Evolutionary conservation across 2,888 invertebrate species (phyloP), one percentile per base, ranked within the genome.

Genomic region (Dinocampus coccinellae): DNA sequence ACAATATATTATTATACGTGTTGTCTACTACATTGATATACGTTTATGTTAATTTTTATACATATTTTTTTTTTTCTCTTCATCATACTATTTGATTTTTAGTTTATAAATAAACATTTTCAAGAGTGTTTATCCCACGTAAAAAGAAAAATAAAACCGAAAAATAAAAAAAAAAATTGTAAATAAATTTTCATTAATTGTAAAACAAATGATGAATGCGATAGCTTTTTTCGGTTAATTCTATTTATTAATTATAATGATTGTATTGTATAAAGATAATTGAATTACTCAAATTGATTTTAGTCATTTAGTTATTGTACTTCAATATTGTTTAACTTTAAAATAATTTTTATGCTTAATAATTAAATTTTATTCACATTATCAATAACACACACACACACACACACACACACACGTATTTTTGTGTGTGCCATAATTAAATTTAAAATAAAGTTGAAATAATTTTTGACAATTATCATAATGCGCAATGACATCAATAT

Each of bases 221-320:
- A 47, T 47, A 9, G 4, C 6, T 26, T 29, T 13, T 39, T 61
- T 68, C 52, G 60, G 52, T 26, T 34, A 36, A 42, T 34, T 2
- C 34, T 65, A 52, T 58, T 68, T 26, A 61, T 58, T 68, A 61
- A 68, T 60, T 60, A 52, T 33, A 52, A 52, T 61, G 13, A 24
- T 52, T 68, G 53, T 24, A 52, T 47, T 34, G 58, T 52, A 68
- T 52, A 68, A 68, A 42, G 16, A 61, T 58, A 42, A 26, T 68
- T 60, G 33, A 60, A 29, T 29, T 29, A 0, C 26, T 2, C 10
- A 60, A 39, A 42, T 10, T 42, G 11, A 13, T 26, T 47, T 11
- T 9, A 24, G 16, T 33, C n/a, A 33, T 34, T 13, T 52, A 52
- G 33, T 42, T 11, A 36, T 20, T 58, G 29, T 36, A 36, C 16